Evolutionary conservation across 2,113 vertebrate genomes (phyloP).

Genomic region (Heterotis niloticus): DNA sequence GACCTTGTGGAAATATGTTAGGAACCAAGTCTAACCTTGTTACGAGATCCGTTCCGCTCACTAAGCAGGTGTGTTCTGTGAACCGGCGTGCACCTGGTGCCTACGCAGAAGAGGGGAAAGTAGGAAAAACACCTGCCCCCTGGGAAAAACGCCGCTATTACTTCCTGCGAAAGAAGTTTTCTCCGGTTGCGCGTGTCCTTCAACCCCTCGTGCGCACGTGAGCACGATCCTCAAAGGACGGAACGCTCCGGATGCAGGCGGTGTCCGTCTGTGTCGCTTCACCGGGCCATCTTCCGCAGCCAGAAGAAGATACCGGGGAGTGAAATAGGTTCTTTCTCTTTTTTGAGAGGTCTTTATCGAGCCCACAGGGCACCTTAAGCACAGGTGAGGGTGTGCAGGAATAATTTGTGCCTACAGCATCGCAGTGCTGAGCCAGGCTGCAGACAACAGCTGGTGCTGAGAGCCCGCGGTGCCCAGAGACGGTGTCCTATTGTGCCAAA

Average conservation of each 20-base stretch:
- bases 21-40: no score
- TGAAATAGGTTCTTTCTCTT: neutral
- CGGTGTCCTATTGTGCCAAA: neutral
- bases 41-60: no score
- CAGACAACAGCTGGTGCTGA: neutral
- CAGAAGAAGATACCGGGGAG: neutral
- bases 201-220: neutral
- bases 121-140: conserved; percentile 40
- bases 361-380: neutral
- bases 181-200: no score
- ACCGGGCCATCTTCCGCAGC: neutral
- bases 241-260: neutral
- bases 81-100: neutral
- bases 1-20: no score
- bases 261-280: neutral
- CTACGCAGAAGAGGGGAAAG: neutral
- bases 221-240: neutral
- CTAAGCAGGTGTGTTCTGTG: neutral
- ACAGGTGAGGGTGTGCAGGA: neutral
- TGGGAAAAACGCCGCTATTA: neutral
- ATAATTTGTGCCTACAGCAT: neutral
- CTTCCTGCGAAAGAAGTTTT: neutral
- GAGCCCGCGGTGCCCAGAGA: neutral
- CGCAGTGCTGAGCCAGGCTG: neutral
- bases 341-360: neutral